Percentiles rank a stretch among this genome's conserved stretches.
These are phyloP conservation scores for Escarpia spicata DNA, from an alignment of 2,888 invertebrate genomes.

Conservation along the genomic window DNA sequence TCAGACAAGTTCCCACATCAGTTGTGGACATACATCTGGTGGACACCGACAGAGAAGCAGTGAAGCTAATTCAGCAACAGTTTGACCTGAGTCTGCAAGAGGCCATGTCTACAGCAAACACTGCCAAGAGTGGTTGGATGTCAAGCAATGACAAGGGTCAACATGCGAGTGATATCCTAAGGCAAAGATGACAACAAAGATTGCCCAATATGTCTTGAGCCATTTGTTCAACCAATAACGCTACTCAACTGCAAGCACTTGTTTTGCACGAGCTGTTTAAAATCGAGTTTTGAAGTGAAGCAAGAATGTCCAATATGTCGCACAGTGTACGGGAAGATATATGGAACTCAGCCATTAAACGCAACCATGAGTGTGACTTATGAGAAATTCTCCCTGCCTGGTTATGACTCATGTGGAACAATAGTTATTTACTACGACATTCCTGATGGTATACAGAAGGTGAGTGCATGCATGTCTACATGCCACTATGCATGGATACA, in stretches of 20 bases:
- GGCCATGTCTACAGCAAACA: neutral
- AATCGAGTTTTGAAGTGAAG: neutral
- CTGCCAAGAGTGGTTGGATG: neutral
- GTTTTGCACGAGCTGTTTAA: neutral
- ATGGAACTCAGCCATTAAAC: neutral
- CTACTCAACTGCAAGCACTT: neutral
- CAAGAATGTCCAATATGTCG: neutral
- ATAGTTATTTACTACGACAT: neutral
- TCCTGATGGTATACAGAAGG: neutral
- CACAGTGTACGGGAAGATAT: neutral
- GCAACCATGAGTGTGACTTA: neutral
- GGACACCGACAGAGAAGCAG: neutral
- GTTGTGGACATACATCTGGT: neutral
- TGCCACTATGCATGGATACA: too few relatives aligned
- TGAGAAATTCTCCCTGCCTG: neutral
- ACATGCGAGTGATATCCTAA: neutral
- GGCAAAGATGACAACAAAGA: neutral
- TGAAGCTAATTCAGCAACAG: neutral
- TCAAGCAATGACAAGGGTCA: neutral
- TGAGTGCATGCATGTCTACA: neutral
- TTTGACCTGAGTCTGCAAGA: neutral
- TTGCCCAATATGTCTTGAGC: neutral
- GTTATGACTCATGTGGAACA: neutral
- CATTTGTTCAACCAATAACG: neutral
- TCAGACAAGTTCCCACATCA: neutral